Percentiles rank a stretch among this genome's conserved stretches.
These are phyloP conservation scores for Hydractinia echinata DNA, from an alignment of 30 jellyfish, hydroid and myxozoan species.

Conservation along the genomic window DNA sequence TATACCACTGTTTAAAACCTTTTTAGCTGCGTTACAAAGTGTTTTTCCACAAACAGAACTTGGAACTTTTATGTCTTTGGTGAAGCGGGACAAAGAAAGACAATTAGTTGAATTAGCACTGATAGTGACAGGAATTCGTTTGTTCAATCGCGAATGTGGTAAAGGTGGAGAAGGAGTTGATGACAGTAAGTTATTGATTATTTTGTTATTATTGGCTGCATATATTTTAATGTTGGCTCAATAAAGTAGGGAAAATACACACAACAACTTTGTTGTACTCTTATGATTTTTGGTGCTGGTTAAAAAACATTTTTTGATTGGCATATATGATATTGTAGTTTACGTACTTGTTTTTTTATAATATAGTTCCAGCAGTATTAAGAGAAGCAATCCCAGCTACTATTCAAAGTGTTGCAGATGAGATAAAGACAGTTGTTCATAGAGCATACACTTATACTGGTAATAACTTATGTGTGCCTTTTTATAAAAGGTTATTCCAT, in stretches of 20 bases:
- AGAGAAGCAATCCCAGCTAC: constrained; percentile 87
- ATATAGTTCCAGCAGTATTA: constrained; percentile 61
- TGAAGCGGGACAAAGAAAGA: constrained; percentile 79
- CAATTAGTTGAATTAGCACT: constrained; percentile 70
- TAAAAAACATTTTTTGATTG: background rate
- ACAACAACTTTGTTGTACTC: background rate
- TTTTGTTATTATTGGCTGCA: background rate
- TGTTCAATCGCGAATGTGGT: constrained; percentile 68
- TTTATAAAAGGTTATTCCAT: background rate
- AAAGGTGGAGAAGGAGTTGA: constrained; percentile 95
- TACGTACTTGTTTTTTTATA: background rate
- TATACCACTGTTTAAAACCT: background rate
- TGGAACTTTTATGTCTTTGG: constrained; percentile 77
- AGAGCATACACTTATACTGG: constrained; percentile 54
- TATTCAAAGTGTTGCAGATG: constrained; percentile 48
- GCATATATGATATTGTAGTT: no score
- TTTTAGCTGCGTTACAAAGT: constrained; percentile 86
- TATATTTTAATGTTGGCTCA: background rate
- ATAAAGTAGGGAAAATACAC: no score
- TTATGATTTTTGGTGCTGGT: background rate
- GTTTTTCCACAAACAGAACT: constrained; percentile 87
- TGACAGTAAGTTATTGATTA: constrained; percentile 48
- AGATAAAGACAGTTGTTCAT: constrained; percentile 36
- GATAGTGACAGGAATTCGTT: constrained; percentile 75
- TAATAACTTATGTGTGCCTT: background rate